phyloP scores from a whole-genome alignment of 2,888 invertebrate species.

The Nomada ruficornis region DNA sequence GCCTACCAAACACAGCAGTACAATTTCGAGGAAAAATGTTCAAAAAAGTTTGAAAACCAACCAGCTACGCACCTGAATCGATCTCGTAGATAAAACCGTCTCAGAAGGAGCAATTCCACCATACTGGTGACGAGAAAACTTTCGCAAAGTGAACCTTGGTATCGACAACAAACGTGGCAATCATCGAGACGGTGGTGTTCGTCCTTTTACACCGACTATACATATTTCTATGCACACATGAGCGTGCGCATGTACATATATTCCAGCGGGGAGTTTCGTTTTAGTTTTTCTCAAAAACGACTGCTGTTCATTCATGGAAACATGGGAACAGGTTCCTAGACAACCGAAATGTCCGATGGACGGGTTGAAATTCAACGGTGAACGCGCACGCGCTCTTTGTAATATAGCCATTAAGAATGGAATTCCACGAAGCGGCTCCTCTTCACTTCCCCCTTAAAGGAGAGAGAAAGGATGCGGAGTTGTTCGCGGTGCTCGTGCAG shows the following conservation, averaged over 20 bases:
- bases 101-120: background rate
- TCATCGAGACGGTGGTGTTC: constrained; percentile 32
- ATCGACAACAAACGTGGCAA: constrained; percentile 30
- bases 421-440: constrained; percentile 54
- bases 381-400: constrained; percentile 9
- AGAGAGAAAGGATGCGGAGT: background rate
- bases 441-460: constrained; percentile 44
- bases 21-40: too few species aligned
- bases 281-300: constrained; percentile 40
- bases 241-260: background rate
- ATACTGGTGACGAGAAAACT: constrained; percentile 7
- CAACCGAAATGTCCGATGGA: constrained; percentile 41
- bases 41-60: too few species aligned
- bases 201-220: constrained; percentile 25
- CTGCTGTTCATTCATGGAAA: constrained; percentile 55
- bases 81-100: background rate
- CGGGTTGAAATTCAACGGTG: constrained; percentile 25
- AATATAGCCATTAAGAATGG: constrained; percentile 61
- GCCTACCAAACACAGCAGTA: too few species aligned
- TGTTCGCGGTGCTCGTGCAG: constrained; percentile 17
- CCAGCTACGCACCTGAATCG: background rate
- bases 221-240: background rate
- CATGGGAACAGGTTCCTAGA: constrained; percentile 46
- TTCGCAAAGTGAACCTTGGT: constrained; percentile 16
- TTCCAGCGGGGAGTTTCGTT: constrained; percentile 16